Base-by-base conservation (phyloP, 2,113 vertebrate species). In the Ciconia maguari region DNA sequence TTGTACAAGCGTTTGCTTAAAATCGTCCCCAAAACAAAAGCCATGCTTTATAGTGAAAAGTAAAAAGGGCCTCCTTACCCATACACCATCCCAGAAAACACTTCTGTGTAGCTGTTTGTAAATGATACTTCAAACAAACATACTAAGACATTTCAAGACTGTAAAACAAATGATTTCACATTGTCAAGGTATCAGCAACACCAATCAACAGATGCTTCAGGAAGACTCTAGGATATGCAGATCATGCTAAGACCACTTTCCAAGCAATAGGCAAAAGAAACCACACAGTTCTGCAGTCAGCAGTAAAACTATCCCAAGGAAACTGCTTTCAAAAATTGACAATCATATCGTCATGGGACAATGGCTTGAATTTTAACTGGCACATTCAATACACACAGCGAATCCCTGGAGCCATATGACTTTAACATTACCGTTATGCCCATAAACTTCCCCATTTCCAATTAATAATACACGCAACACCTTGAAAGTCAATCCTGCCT, bases 181-280 rank as follows among this genome's bases (percentile, higher is more conserved):
- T 34, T 75, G 79, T 82, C 60, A 91, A 90, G 93, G 72, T 58
- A 93, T 83, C 60, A 94, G 82, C 93, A 93, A 75, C 16, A 51
- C 79, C 62, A 80, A 84, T 78, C 46, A 95, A 68, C 58, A 97
- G 95, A 96, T 72, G 86, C 91, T 97, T 96, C 82, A 49, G 41
- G 92, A 93, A 92, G 52, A 96, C 75, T 87, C 42, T 27, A 88
- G 86, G 93, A 93, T 94, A 95, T 29, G 87, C 81, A 96, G 44
- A 82, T 79, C 92, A 91, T 88, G 93, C 94, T 95, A 87, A 93
- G 82, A 97, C 61, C 76, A 81, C 60, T 95, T 96, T 95, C 90
- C 88, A 96, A 94, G 96, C 96, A 97, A 87, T 3, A 95, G 87
- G 89, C 76, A 94, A 93, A 97, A 97, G 89, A 97, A 97, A 96